These are phyloP conservation scores for Peromyscus attwateri DNA, from an alignment of 2,797 vertebrate genomes.

Conservation along the genomic window DNA sequence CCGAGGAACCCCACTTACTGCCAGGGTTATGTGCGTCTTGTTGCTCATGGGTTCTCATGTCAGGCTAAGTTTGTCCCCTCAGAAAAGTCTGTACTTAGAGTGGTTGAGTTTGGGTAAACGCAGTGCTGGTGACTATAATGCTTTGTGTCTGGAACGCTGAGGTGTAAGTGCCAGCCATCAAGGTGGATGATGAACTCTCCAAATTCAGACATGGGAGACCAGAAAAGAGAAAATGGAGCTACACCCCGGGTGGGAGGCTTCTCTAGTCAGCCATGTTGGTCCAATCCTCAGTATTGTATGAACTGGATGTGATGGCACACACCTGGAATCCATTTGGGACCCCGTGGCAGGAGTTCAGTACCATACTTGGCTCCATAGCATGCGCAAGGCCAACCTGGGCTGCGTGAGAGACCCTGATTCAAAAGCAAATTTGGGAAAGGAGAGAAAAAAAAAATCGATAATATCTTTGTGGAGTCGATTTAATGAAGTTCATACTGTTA, in stretches of 20 bases:
- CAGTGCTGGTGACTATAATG: neutral
- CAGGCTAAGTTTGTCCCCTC: neutral
- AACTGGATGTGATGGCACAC: neutral
- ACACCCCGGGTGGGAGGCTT: too few relatives aligned
- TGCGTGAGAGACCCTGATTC: neutral
- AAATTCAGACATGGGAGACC: neutral
- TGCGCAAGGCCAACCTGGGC: neutral
- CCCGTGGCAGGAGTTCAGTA: neutral
- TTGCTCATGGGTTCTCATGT: neutral
- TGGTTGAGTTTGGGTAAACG: neutral
- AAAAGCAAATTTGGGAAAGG: neutral
- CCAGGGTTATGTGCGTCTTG: neutral
- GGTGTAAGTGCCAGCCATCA: neutral
- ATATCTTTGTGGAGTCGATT: neutral
- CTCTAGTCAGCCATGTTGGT: too few relatives aligned
- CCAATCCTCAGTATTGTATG: neutral
- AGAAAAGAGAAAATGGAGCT: neutral
- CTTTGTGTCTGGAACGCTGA: neutral
- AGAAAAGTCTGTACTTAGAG: neutral
- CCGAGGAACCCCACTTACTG: neutral
- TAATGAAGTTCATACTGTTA: conserved; percentile 42
- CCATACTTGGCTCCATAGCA: too few relatives aligned
- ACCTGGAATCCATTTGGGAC: neutral
- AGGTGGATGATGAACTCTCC: neutral
- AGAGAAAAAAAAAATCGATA: neutral